Percentiles rank a stretch among this genome's conserved stretches.
Evolutionary conservation across 2,113 vertebrate genomes (phyloP).

Genomic region (Sterna hirundo): DNA sequence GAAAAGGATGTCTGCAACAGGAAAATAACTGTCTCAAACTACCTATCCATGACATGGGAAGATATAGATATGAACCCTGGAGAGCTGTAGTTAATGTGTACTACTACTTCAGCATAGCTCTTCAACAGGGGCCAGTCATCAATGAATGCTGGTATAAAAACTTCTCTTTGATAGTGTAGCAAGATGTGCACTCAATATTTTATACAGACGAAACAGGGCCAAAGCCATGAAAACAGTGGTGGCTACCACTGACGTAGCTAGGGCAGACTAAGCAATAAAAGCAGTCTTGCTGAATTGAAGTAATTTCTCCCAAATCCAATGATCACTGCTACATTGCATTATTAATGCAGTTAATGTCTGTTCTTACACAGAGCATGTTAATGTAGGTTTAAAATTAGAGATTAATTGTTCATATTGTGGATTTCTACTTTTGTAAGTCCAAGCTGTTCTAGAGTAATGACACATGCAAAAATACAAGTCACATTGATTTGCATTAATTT

Average conservation of each 20-base stretch:
- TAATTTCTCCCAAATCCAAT: neutral
- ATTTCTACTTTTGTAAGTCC: slow-evolving; percentile 11
- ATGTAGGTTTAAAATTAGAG: neutral
- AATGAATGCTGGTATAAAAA: neutral
- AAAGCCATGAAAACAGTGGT: neutral
- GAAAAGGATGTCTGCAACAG: neutral
- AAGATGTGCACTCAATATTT: neutral
- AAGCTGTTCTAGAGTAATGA: neutral
- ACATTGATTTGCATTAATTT: neutral
- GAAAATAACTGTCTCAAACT: neutral
- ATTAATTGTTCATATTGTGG: slow-evolving; percentile 1
- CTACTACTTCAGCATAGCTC: neutral
- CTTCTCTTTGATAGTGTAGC: neutral
- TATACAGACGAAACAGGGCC: neutral
- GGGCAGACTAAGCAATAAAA: neutral
- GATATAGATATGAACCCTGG: too few relatives aligned
- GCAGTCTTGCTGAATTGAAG: neutral
- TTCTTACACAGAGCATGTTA: neutral
- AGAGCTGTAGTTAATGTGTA: neutral
- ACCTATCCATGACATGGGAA: neutral
- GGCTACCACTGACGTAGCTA: neutral
- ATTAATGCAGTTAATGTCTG: slow-evolving; percentile 21
- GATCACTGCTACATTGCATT: neutral
- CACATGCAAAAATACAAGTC: slow-evolving; percentile 16
- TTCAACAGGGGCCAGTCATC: neutral